These are phyloP conservation scores for Drosophila biarmipes DNA, from an alignment of 1,140 invertebrate species.

Conservation along the genomic window DNA sequence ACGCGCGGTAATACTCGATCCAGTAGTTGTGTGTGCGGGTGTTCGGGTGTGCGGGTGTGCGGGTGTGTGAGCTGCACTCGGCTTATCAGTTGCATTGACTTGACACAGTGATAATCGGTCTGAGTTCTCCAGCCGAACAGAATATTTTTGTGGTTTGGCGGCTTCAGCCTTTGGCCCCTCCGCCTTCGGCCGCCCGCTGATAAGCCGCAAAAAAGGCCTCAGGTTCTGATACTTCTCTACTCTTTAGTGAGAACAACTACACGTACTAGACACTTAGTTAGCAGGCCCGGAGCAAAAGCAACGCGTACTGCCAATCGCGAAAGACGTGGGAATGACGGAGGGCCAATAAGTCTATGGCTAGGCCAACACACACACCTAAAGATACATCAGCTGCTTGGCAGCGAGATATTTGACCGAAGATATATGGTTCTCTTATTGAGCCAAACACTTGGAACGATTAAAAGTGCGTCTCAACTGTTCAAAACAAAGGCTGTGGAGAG, in stretches of 20 bases:
- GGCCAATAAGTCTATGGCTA: slow-evolving; percentile 38
- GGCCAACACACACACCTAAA: slow-evolving; percentile 43
- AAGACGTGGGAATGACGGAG: slow-evolving; percentile 25
- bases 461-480: slow-evolving; percentile 27
- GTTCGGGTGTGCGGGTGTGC: slow-evolving; percentile 1
- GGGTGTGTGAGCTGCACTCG: slow-evolving; percentile 25
- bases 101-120: slow-evolving; percentile 56
- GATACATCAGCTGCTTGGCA: slow-evolving; percentile 42
- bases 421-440: background rate
- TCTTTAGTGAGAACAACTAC: slow-evolving; percentile 37
- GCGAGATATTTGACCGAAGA: background rate
- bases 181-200: slow-evolving; percentile 3
- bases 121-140: slow-evolving; percentile 52
- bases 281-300: slow-evolving; percentile 8
- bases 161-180: slow-evolving; percentile 27
- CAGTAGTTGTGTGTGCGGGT: slow-evolving; percentile 18
- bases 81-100: slow-evolving; percentile 55
- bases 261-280: slow-evolving; percentile 40
- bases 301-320: slow-evolving; percentile 20
- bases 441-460: slow-evolving; percentile 25
- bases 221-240: slow-evolving; percentile 37
- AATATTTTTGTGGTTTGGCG: slow-evolving; percentile 47
- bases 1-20: slow-evolving; percentile 41
- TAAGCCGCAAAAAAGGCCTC: slow-evolving; percentile 35
- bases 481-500: slow-evolving; percentile 37